phyloP scores from a whole-genome alignment of 2,797 vertebrate genomes.

The Phaenicophaeus curvirostris region DNA sequence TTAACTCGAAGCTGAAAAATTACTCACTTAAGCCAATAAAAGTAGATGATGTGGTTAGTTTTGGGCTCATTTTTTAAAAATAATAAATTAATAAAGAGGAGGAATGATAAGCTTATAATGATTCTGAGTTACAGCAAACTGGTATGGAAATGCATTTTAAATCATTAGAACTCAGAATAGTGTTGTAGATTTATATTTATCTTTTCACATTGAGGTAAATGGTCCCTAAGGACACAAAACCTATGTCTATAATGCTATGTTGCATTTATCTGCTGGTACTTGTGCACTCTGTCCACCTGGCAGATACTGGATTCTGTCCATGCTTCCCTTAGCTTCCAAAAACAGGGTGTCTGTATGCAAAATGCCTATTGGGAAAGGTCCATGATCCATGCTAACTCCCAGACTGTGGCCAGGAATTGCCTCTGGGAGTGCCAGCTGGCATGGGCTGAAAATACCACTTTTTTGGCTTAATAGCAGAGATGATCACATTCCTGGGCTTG shows the following conservation, averaged over 20 bases:
- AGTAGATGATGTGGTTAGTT: slow-evolving; percentile 67
- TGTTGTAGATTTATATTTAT: slow-evolving; percentile 48
- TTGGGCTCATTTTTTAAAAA: slow-evolving; percentile 54
- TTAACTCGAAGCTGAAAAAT: slow-evolving; percentile 81
- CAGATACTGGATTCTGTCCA: not conserved
- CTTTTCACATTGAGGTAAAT: not conserved
- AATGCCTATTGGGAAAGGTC: not conserved
- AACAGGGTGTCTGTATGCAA: not conserved
- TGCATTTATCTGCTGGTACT: slow-evolving; percentile 5
- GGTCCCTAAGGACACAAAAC: slow-evolving; percentile 15
- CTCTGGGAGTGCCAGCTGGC: slow-evolving; percentile 38
- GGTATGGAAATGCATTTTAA: slow-evolving; percentile 63
- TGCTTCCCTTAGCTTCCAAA: not conserved
- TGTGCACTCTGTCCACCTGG: slow-evolving; percentile 2
- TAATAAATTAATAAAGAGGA: slow-evolving; percentile 54
- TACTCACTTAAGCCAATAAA: slow-evolving; percentile 77
- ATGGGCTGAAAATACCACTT: not conserved
- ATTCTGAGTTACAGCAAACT: slow-evolving; percentile 54
- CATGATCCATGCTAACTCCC: not conserved
- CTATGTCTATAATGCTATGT: not conserved
- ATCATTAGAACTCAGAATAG: slow-evolving; percentile 63
- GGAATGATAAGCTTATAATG: slow-evolving; percentile 55
- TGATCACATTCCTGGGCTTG: not conserved
- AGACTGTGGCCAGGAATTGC: not conserved
- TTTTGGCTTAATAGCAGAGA: not conserved